Evolutionary conservation across 2,888 invertebrate species (phyloP), one percentile per base, ranked within the genome.

Genomic region (Heliconius aoede): DNA sequence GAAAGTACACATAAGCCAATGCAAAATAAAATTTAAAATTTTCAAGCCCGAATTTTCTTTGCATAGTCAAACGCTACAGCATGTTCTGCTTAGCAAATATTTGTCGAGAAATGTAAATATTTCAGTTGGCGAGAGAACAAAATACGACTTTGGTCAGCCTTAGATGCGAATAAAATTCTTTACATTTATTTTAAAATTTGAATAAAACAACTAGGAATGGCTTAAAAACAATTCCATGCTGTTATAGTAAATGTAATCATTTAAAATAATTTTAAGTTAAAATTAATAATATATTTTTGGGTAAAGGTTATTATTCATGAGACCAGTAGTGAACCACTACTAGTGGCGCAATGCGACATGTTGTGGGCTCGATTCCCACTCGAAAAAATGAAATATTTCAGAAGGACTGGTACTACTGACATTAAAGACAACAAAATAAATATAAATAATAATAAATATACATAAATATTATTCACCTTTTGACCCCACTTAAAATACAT

Each of bases 31-130:
- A 4, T 13, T 61, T 18, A 18, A 28, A 61, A 72, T 72, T 72
- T 72, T 72, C 40, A 61, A 24, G 72, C 21, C 40, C 11, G 36
- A 72, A 58, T 61, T 72, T 55, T 36, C 60, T 26, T 9, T 55
- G 55, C 55, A 30, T 61, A 18, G 21, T 61, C 28, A 26, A 28
- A 32, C 3, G 21, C 30, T 67, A 68, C 58, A 65, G 51, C 65
- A 26, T 67, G 73, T 36, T 61, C 61, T 55, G 61, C 68, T 69
- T 69, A 71, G 75, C 51, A 73, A 78, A 78, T 78, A 76, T 78
- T 78, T 76, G 76, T 74, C 46, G 73, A 72, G 73, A 65, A 58
- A 61, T 64, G 67, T 60, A 78, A 78, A 78, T 78, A 78, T 78
- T 72, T 78, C 67, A 51, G 30, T 30, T 36, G 58, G 67, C 36